Evolutionary conservation across 1,140 invertebrate genomes (phyloP).

Genomic region (Hycleus cichorii): DNA sequence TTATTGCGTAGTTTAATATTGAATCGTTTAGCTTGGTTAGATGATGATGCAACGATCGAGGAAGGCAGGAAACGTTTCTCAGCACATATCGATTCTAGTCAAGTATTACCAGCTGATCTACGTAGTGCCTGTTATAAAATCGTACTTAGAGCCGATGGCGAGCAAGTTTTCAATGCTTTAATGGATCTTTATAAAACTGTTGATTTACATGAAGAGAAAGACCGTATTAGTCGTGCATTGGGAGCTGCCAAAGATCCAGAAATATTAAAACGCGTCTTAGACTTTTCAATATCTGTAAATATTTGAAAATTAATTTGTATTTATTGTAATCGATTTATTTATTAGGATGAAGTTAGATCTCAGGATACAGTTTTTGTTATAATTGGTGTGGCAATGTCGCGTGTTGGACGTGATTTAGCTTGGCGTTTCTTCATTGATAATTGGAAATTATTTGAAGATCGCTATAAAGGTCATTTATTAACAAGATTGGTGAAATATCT

Average conservation of each 20-base stretch:
- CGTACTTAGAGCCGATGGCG: constrained; percentile 64
- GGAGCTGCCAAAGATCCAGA: constrained; percentile 65
- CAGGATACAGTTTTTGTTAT: constrained; percentile 89
- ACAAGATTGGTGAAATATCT: constrained; percentile 77
- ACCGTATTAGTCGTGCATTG: constrained; percentile 74
- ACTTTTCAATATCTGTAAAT: constrained; percentile 79
- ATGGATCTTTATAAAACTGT: constrained; percentile 74
- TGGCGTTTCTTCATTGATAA: constrained; percentile 92
- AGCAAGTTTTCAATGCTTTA: constrained; percentile 67
- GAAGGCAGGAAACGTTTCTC: constrained; percentile 72
- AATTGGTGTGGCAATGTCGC: constrained; percentile 69
- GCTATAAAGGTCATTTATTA: constrained; percentile 75
- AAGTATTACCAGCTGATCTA: constrained; percentile 78
- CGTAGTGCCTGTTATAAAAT: constrained; percentile 80
- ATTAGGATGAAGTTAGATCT: constrained; percentile 77
- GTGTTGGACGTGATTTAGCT: constrained; percentile 70
- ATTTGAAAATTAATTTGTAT: no score
- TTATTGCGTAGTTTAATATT: constrained; percentile 79
- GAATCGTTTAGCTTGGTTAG: constrained; percentile 69
- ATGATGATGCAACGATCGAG: constrained; percentile 65
- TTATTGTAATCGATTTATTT: constrained; percentile 3
- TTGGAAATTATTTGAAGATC: constrained; percentile 62
- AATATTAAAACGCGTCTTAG: constrained; percentile 68
- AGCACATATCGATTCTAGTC: constrained; percentile 48
- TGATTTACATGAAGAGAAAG: constrained; percentile 89